phyloP scores from a whole-genome alignment of 2,797 vertebrate species.

The Clarias laeviceps region DNA sequence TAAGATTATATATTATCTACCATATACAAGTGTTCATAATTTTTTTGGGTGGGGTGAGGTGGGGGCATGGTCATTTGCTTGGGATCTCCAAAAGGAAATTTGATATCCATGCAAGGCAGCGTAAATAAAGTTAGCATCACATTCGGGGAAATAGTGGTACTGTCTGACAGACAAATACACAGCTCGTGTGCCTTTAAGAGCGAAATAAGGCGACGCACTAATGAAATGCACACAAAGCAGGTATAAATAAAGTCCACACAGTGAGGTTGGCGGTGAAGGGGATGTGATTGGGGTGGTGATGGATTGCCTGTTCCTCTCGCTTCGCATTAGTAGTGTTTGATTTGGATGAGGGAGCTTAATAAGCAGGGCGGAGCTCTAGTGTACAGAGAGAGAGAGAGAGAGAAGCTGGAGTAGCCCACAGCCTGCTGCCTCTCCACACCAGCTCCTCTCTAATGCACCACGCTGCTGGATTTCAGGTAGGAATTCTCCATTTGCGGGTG shows the following conservation, averaged over 20 bases:
- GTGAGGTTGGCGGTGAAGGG: background rate
- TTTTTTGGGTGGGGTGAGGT: too few relatives aligned
- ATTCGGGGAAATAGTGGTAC: background rate
- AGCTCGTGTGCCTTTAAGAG: constrained; percentile 5
- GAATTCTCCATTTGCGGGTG: constrained; percentile 55
- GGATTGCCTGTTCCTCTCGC: constrained; percentile 5
- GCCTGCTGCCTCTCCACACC: constrained; percentile 62
- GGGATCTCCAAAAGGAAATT: background rate
- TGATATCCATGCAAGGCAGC: background rate
- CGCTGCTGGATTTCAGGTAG: constrained; percentile 75
- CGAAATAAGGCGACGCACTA: background rate
- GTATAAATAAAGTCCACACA: background rate
- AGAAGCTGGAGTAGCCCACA: constrained; percentile 53
- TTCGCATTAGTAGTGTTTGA: constrained; percentile 43
- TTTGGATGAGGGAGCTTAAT: constrained; percentile 65
- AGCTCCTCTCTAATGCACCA: constrained; percentile 71
- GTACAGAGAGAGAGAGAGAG: constrained; percentile 41
- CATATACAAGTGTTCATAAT: background rate
- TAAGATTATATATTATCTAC: too few relatives aligned
- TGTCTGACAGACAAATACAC: background rate
- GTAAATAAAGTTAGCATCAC: background rate
- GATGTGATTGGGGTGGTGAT: background rate
- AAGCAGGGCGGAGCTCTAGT: constrained; percentile 70
- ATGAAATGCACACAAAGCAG: constrained; percentile 20
- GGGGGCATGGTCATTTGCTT: background rate